Conservation (phyloP, 2,113 vertebrate genomes). For the Ellobius talpinus region DNA sequence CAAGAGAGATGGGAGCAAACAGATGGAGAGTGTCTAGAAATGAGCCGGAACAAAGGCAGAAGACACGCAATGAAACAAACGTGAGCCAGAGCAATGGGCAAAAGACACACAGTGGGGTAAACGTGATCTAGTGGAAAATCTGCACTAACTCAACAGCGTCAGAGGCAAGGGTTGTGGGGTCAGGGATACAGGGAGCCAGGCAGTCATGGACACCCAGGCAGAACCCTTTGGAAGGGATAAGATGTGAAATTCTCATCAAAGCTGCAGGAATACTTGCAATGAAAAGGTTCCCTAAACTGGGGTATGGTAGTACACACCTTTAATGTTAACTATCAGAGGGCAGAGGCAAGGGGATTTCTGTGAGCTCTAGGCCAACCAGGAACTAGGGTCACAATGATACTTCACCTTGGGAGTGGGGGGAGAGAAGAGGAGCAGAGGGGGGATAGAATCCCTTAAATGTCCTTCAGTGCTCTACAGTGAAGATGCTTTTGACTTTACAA, state of each 20-base stretch:
- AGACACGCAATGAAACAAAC: no score
- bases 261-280: neutral
- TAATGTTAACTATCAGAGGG: neutral
- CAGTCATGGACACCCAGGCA: neutral
- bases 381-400: neutral
- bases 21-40: neutral
- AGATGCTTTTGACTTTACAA: neutral
- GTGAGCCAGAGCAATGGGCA: no score
- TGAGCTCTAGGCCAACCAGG: neutral
- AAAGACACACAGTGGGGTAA: neutral
- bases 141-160: neutral
- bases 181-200: neutral
- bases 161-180: neutral
- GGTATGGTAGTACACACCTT: neutral
- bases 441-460: neutral
- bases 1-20: neutral
- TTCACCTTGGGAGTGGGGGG: no score
- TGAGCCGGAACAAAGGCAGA: neutral
- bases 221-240: neutral
- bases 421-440: no score
- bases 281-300: neutral
- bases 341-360: neutral
- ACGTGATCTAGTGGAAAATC: neutral
- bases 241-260: neutral
- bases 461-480: neutral